Conservation (phyloP, 2,888 invertebrate species). For the Nematopogon swammerdamellus region DNA sequence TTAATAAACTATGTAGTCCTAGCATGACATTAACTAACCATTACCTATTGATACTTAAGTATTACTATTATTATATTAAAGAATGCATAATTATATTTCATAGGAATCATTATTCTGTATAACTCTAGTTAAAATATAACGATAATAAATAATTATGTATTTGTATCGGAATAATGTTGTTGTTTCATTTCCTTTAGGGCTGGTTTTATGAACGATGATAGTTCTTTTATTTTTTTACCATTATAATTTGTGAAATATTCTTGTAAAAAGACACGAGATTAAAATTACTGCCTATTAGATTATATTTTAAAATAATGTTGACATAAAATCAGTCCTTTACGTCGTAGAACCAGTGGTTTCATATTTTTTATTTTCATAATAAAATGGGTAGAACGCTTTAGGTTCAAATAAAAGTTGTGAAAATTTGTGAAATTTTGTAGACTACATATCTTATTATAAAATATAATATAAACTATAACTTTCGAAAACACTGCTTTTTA, state of each 20-base stretch:
- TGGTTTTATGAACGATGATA: slow-evolving; percentile 47
- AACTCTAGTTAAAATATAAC: slow-evolving; percentile 57
- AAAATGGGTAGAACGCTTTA: slow-evolving; percentile 56
- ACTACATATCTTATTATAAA: slow-evolving; percentile 59
- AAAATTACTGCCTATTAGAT: slow-evolving; percentile 52
- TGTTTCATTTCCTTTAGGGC: slow-evolving; percentile 40
- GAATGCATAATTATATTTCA: slow-evolving; percentile 59
- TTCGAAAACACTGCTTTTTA: slow-evolving; percentile 40
- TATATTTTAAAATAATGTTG: slow-evolving; percentile 55
- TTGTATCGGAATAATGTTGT: slow-evolving; percentile 30
- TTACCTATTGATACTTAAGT: slow-evolving; percentile 56
- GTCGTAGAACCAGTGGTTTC: slow-evolving; percentile 50
- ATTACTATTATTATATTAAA: slow-evolving; percentile 58
- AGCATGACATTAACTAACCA: slow-evolving; percentile 55
- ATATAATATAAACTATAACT: slow-evolving; percentile 59
- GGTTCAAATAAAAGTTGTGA: slow-evolving; percentile 57
- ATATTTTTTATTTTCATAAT: slow-evolving; percentile 54
- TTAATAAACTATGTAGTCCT: slow-evolving; percentile 52
- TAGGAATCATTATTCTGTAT: slow-evolving; percentile 60
- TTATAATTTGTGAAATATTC: slow-evolving; percentile 53
- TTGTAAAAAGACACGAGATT: slow-evolving; percentile 43
- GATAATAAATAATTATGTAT: slow-evolving; percentile 48
- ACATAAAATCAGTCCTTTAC: slow-evolving; percentile 45
- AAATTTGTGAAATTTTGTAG: slow-evolving; percentile 59
- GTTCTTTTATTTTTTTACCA: slow-evolving; percentile 57